Base-by-base conservation (phyloP, 2,888 invertebrate genomes). In the Harmothoe impar region DNA sequence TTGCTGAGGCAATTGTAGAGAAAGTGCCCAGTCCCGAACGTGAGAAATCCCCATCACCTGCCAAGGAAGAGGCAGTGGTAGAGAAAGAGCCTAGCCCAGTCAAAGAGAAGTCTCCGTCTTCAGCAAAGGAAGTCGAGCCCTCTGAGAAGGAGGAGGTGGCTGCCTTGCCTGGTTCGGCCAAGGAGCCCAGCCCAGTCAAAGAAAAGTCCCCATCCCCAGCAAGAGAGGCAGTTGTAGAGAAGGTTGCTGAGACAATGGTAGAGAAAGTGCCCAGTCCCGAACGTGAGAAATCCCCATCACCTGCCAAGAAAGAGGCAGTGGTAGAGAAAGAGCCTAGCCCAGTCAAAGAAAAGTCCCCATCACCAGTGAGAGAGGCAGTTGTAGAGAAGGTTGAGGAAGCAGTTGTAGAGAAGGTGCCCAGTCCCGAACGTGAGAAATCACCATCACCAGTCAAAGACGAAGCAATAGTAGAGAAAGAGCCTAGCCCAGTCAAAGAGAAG, bases 21-120 rank as follows among this genome's bases (percentile, higher is more conserved):
- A 68, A 68, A n/a, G 68, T 68, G 12, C 68, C 68, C n/a, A 68
- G 68, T 68, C 68, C 68, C 12, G 68, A 68, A 68, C 68, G 68
- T 68, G 68, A 68, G n/a, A 68, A 68, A 68, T 68, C 68, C n/a
- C 68, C 68, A 12, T 68, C 68, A 15, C 68, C 68, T 23, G 68
- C n/a, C 68, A 68, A 68, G 68, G 68, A 68, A 68, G 68, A 68
- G 68, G 68, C n/a, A 68, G 68, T 68, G n/a, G 68, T 68, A 68
- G n/a, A 15, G 20, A 68, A 68, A 68, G 68, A 68, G 68, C 68
- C 68, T 68, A 68, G 68, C 68, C 68, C 68, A 15, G n/a, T 68
- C 20, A 68, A 68, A 68, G 68, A 68, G 68, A 68, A 68, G 68
- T 68, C 68, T 68, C 68, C 68, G 17, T 68, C 68, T 17, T n/a